These are phyloP conservation scores for Mustelus asterias DNA, from an alignment of 2,113 vertebrate species.

Conservation along the genomic window DNA sequence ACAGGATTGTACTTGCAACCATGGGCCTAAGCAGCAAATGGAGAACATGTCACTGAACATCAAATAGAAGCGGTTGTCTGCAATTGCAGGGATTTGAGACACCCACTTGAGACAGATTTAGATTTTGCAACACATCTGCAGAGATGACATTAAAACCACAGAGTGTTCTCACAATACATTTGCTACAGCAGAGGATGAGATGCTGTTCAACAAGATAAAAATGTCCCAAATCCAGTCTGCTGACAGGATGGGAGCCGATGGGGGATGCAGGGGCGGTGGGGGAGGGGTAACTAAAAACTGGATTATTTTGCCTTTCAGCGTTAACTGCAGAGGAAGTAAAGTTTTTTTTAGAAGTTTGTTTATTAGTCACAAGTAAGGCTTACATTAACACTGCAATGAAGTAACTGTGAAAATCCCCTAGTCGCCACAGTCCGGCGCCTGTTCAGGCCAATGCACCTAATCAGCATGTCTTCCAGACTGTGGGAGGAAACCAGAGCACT, in stretches of 20 bases:
- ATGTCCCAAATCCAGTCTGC: not conserved
- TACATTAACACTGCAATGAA: too few relatives aligned
- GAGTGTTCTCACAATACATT: not conserved
- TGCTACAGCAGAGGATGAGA: not conserved
- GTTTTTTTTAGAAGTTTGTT: too few relatives aligned
- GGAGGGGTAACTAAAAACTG: not conserved
- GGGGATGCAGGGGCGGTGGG: too few relatives aligned
- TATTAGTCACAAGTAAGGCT: too few relatives aligned
- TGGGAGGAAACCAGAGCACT: too few relatives aligned
- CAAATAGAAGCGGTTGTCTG: not conserved
- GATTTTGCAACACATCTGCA: not conserved
- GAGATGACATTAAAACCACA: not conserved
- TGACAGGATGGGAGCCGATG: too few relatives aligned
- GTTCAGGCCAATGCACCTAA: too few relatives aligned
- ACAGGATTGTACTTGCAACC: not conserved
- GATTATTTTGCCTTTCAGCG: not conserved
- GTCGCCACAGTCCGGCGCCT: too few relatives aligned
- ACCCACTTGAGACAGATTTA: not conserved
- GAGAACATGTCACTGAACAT: not conserved
- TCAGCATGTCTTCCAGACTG: too few relatives aligned
- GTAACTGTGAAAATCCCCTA: too few relatives aligned
- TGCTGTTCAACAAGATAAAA: not conserved
- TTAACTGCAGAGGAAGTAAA: not conserved
- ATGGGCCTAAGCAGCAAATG: not conserved
- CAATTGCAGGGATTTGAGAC: not conserved